Evolutionary conservation across 2,797 vertebrate species (phyloP), one percentile per base, ranked within the genome.

Genomic region (Ceyx erithaca): DNA sequence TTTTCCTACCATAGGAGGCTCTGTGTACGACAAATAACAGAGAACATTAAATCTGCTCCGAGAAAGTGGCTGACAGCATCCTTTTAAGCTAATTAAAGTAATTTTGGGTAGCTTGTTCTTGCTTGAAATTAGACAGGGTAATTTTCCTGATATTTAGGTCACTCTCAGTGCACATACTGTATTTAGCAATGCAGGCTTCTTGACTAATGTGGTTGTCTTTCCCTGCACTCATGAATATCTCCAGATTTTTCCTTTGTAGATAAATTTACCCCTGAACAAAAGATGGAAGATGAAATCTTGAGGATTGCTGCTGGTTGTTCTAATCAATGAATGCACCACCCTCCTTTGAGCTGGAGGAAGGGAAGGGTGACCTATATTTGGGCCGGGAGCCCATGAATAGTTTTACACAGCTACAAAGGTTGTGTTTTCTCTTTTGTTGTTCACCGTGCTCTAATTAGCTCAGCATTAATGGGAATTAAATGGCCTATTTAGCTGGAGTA

Each of bases 71-170:
- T 86, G 91, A 70, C 77, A 88, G 67, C 83, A 69, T 78, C 87
- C 54, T 89, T 91, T 94, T 72, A 84, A 91, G 77, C 77, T 95
- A 93, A 95, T 96, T 92, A 92, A 95, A 86, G 82, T 88, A 94
- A 94, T 96, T 86, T 71, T 86, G 58, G 46, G 89, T 67, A 88
- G 87, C 37, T 91, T 92, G 94, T 88, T 63, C 91, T 88, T 82
- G 52, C 86, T 81, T 51, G 78, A 84, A 94, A 96, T 94, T 67
- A 86, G 82, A n/a, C 82, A 95, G 61, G 57, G 78, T 96, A 93
- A 93, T 96, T 96, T 70, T 57, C 57, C 71, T 2, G 12, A 90
- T 91, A 95, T 96, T 96, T 95, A 96, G 95, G 92, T 96, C 92
- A 88, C 64, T 71, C 85, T 84, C 33, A 5, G 87, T 84, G 91